phyloP scores from a whole-genome alignment of 2,113 vertebrate genomes.

The Mesitornis unicolor region DNA sequence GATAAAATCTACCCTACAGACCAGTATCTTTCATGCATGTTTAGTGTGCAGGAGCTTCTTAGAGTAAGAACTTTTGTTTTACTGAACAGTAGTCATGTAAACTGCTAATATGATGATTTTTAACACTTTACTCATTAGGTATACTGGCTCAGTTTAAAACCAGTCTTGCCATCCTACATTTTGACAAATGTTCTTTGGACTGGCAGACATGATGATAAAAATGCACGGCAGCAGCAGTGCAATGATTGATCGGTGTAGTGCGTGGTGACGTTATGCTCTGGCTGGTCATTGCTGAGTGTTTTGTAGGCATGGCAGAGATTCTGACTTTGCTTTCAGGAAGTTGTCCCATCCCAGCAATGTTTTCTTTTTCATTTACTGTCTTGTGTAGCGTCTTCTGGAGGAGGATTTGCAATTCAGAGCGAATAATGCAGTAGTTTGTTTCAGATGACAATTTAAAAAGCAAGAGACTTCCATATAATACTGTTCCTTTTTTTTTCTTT shows the following conservation, averaged over 20 bases:
- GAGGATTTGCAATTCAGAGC: background rate
- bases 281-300: background rate
- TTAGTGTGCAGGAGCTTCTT: background rate
- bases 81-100: background rate
- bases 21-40: background rate
- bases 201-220: background rate
- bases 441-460: background rate
- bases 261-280: background rate
- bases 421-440: constrained; percentile 9
- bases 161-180: background rate
- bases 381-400: background rate
- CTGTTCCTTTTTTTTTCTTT: background rate
- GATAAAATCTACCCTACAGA: background rate
- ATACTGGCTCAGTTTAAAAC: background rate
- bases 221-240: background rate
- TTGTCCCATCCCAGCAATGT: background rate
- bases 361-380: background rate
- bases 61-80: background rate
- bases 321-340: constrained; percentile 9
- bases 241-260: background rate
- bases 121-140: background rate
- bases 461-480: background rate
- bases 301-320: background rate
- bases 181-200: background rate
- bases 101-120: background rate